phyloP scores from a whole-genome alignment of 2,797 vertebrate genomes.

The Gastrophryne carolinensis region DNA sequence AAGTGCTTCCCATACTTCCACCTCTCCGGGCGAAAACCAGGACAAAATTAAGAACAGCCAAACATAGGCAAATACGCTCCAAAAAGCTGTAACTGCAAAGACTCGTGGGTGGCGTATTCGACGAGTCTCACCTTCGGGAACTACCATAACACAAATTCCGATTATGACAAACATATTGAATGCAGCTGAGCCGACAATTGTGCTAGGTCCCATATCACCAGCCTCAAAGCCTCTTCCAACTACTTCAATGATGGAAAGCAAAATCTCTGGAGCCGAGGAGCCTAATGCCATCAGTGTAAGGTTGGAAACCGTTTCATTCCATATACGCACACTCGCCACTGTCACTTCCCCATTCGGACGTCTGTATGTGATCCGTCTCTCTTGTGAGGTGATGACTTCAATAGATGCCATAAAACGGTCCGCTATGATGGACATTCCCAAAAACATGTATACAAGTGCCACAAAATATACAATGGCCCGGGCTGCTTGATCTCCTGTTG shows the following conservation, averaged over 20 bases:
- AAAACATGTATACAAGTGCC: slow-evolving; percentile 82
- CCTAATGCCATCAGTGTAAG: slow-evolving; percentile 83
- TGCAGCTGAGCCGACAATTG: slow-evolving; percentile 82
- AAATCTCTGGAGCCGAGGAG: slow-evolving; percentile 80
- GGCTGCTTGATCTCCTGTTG: slow-evolving; percentile 81
- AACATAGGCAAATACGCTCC: slow-evolving; percentile 83
- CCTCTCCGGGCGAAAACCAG: slow-evolving; percentile 74
- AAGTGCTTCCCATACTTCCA: slow-evolving; percentile 82
- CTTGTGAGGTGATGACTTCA: slow-evolving; percentile 85
- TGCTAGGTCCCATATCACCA: slow-evolving; percentile 77
- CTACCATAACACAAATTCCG: slow-evolving; percentile 79
- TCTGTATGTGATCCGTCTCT: slow-evolving; percentile 80
- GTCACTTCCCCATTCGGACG: slow-evolving; percentile 77
- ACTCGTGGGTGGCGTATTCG: slow-evolving; percentile 83
- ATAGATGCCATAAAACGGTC: slow-evolving; percentile 87
- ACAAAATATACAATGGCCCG: slow-evolving; percentile 83
- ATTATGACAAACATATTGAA: slow-evolving; percentile 87
- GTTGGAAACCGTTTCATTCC: slow-evolving; percentile 85
- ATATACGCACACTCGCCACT: slow-evolving; percentile 78
- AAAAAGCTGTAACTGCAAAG: slow-evolving; percentile 79
- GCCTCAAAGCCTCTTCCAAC: slow-evolving; percentile 77
- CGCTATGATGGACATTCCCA: slow-evolving; percentile 84
- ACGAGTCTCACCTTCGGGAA: slow-evolving; percentile 77
- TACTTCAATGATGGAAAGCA: slow-evolving; percentile 83
- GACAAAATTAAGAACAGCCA: slow-evolving; percentile 83